Evolutionary conservation across 1,140 invertebrate species (phyloP).

Genomic region (Macrobrachium rosenbergii): DNA sequence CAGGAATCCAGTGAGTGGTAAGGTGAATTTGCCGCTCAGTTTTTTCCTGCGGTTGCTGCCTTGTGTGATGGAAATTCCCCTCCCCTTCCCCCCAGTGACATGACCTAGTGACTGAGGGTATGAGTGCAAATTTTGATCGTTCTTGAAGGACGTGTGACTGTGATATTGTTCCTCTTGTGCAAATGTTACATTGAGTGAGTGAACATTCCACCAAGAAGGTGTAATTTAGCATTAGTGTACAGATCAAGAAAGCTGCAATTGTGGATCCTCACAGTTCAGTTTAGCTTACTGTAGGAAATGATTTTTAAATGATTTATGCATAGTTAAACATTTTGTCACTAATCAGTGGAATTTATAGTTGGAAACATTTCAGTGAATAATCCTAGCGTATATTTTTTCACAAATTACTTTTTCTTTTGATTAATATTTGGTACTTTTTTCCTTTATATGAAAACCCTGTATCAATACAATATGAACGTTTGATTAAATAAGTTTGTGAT

Average conservation of each 20-base stretch:
- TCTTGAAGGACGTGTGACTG: slow-evolving; percentile 64
- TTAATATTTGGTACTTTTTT: slow-evolving; percentile 53
- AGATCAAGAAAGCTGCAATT: slow-evolving; percentile 43
- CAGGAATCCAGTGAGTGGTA: slow-evolving; percentile 22
- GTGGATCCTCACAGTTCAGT: too few species aligned
- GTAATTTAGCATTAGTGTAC: slow-evolving; percentile 62
- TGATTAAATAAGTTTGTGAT: slow-evolving; percentile 61
- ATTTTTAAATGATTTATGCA: too few species aligned
- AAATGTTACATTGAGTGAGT: slow-evolving; percentile 56
- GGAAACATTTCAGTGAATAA: slow-evolving; percentile 31
- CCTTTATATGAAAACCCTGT: slow-evolving; percentile 48
- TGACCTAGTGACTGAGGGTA: slow-evolving; percentile 60
- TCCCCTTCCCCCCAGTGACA: slow-evolving; percentile 42
- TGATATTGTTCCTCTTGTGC: slow-evolving; percentile 64
- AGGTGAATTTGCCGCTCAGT: slow-evolving; percentile 18
- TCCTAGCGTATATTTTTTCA: slow-evolving; percentile 62
- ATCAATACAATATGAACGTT: slow-evolving; percentile 53
- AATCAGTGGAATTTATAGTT: too few species aligned
- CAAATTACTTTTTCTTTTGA: slow-evolving; percentile 42
- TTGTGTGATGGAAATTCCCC: slow-evolving; percentile 32
- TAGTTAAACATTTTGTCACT: too few species aligned
- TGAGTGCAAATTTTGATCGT: slow-evolving; percentile 58
- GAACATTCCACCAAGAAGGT: slow-evolving; percentile 55
- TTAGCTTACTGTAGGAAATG: too few species aligned
- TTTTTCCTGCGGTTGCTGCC: slow-evolving; percentile 10